Conservation (phyloP, 2,888 invertebrate genomes). For the Troides helena region DNA sequence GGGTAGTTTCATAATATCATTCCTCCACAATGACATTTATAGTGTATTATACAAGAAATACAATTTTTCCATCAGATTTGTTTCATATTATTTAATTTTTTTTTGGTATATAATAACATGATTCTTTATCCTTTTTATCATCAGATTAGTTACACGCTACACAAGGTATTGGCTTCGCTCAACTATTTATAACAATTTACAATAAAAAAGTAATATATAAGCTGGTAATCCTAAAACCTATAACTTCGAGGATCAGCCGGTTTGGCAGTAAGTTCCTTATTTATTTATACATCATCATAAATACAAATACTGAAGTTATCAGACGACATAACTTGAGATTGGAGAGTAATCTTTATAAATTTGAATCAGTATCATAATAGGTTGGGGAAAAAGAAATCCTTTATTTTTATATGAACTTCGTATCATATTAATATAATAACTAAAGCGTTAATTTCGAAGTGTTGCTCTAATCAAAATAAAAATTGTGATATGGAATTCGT, state of each 20-base stretch:
- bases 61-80: too few relatives aligned
- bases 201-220: constrained; percentile 44
- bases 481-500: not conserved
- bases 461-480: not conserved
- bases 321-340: constrained; percentile 65
- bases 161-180: too few relatives aligned
- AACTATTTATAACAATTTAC: too few relatives aligned
- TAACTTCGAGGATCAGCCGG: constrained; percentile 67
- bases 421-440: constrained; percentile 3
- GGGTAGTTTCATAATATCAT: too few relatives aligned
- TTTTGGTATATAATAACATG: too few relatives aligned
- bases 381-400: too few relatives aligned
- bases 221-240: constrained; percentile 66
- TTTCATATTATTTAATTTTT: too few relatives aligned
- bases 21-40: too few relatives aligned
- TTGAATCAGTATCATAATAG: constrained; percentile 25
- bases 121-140: too few relatives aligned
- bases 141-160: too few relatives aligned
- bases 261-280: constrained; percentile 60
- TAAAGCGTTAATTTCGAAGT: constrained; percentile 1
- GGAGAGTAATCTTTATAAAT: constrained; percentile 51
- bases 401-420: too few relatives aligned
- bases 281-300: constrained; percentile 61
- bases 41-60: too few relatives aligned
- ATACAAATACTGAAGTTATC: constrained; percentile 73